These are phyloP conservation scores for Spodoptera littoralis DNA, from an alignment of 2,888 invertebrate species.

Conservation along the genomic window DNA sequence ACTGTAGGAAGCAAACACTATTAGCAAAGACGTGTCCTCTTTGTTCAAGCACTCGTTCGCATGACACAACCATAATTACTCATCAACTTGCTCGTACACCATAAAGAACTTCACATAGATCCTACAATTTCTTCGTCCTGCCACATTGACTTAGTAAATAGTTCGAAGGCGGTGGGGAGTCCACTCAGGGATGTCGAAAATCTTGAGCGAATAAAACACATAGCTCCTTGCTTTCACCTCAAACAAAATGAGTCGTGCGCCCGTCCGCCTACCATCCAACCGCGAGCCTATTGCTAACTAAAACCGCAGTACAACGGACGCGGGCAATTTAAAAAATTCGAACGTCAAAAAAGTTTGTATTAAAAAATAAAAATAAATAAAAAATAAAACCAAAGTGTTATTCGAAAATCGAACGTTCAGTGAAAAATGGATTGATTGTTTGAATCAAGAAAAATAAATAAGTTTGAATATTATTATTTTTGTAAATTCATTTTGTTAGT, in stretches of 20 bases:
- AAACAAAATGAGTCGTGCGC: constrained; percentile 81
- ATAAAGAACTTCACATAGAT: constrained; percentile 40
- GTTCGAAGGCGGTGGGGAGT: constrained; percentile 72
- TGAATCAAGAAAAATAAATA: constrained; percentile 41
- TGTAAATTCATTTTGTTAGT: constrained; percentile 51
- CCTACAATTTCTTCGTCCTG: constrained; percentile 54
- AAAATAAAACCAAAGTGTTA: constrained; percentile 44
- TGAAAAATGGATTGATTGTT: constrained; percentile 60
- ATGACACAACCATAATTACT: constrained; percentile 60
- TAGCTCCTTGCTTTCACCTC: constrained; percentile 85
- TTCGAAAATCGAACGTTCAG: constrained; percentile 49
- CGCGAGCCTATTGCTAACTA: constrained; percentile 71
- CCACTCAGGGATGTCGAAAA: constrained; percentile 84
- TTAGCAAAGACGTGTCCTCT: constrained; percentile 50
- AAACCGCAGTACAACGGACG: constrained; percentile 76
- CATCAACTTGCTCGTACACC: constrained; percentile 52
- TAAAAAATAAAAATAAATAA: constrained; percentile 32
- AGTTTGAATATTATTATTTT: constrained; percentile 10
- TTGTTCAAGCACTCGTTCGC: constrained; percentile 52
- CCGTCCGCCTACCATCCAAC: constrained; percentile 69
- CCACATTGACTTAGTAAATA: constrained; percentile 64
- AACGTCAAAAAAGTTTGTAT: constrained; percentile 47
- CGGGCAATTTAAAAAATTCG: constrained; percentile 65
- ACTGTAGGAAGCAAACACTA: constrained; percentile 50
- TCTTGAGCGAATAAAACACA: constrained; percentile 83